Evolutionary conservation across 2,113 vertebrate species (phyloP).

Genomic region (Thymallus thymallus): DNA sequence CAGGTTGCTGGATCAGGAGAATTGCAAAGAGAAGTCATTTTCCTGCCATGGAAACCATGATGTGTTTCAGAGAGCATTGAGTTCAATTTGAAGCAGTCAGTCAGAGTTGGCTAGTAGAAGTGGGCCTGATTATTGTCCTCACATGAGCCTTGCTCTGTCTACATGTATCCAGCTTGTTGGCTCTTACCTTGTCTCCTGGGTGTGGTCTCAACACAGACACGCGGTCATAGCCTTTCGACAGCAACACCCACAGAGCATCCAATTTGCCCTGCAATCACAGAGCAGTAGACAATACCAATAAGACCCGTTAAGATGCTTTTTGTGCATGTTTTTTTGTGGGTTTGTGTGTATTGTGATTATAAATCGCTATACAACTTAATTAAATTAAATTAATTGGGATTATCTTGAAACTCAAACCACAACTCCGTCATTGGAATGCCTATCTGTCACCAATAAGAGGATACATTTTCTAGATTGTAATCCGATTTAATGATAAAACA

Average conservation of each 20-base stretch:
- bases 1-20: too few relatives aligned
- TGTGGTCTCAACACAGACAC: slow-evolving; percentile 97
- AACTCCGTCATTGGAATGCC: neutral
- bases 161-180: neutral
- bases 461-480: neutral
- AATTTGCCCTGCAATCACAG: slow-evolving; percentile 81
- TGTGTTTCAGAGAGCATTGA: too few relatives aligned
- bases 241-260: slow-evolving; percentile 91
- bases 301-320: too few relatives aligned
- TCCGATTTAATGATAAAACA: neutral
- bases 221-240: slow-evolving; percentile 91
- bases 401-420: too few relatives aligned
- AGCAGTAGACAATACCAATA: neutral
- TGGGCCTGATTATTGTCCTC: too few relatives aligned
- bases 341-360: neutral
- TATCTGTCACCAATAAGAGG: neutral
- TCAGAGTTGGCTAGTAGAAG: neutral
- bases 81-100: too few relatives aligned
- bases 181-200: slow-evolving; percentile 92
- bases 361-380: too few relatives aligned
- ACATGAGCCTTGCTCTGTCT: neutral
- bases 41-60: too few relatives aligned
- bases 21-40: too few relatives aligned
- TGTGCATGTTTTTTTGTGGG: neutral
- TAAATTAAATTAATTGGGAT: too few relatives aligned